Base-by-base conservation (phyloP, 2,888 invertebrate genomes). In the Xylocampa areola region DNA sequence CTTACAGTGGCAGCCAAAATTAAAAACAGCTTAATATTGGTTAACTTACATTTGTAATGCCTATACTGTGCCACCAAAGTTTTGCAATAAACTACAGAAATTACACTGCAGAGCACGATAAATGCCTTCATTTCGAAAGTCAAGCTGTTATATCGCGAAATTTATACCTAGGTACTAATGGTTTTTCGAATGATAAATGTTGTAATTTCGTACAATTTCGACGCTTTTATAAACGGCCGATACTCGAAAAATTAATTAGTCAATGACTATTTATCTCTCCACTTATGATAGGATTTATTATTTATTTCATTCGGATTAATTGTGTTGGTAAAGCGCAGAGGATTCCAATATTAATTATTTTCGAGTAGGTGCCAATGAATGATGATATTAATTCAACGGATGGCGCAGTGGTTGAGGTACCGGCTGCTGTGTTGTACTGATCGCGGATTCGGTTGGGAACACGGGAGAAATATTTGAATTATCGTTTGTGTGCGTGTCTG, bases 21-120 rank as follows among this genome's bases (percentile, higher is more conserved):
- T 32, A 40, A 63, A 66, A 2, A 50, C 35, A 32, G 7, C 21
- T 30, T 25, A 35, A 40, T 14, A 19, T 41, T n/a, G 21, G 33
- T 60, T 25, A 50, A 53, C 54, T 68, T 62, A 55, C 68, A 50
- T 64, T 47, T 57, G 55, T 79, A 66, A 8, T 47, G 32, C 25
- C 69, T 72, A n/a, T 79, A 77, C 48, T 75, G 68, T 33, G 64
- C 62, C 13, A 71, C 65, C 57, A 84, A 79, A 75, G 70, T 79
- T 80, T 83, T 85, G 48, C 81, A 78, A 69, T 82, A 85, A 64
- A 79, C 82, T 55, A 86, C 41, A 16, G 79, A 76, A 71, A 86
- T 68, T 21, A 84, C 55, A 73, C 79, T 73, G 70, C 79, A 78
- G 53, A 85, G 64, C 25, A 82, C 73, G 47, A 85, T 69, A 65